Evolutionary conservation across 2,113 vertebrate species (phyloP).

Genomic region (Thunnus maccoyii): DNA sequence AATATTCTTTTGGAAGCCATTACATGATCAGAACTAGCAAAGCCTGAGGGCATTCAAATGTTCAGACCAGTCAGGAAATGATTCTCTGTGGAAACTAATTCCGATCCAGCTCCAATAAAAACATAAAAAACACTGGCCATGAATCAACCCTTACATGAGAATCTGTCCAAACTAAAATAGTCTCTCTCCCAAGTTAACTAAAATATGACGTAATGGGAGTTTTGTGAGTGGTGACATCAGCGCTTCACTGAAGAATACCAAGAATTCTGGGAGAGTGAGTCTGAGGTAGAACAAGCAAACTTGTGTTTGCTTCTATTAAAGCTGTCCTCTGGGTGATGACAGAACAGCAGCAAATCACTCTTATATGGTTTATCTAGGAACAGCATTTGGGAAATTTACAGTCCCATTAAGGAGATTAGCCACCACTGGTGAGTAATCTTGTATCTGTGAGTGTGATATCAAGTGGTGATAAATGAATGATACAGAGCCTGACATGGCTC

Average conservation of each 20-base stretch:
- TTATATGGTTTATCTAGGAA: constrained; percentile 37
- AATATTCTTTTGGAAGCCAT: background rate
- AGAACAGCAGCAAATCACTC: constrained; percentile 28
- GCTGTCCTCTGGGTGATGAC: constrained; percentile 18
- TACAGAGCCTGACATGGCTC: background rate
- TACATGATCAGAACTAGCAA: background rate
- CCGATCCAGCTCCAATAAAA: background rate
- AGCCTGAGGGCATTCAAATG: background rate
- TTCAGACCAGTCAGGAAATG: background rate
- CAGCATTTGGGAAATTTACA: constrained; percentile 27
- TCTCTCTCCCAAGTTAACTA: background rate
- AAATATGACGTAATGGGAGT: constrained; percentile 22
- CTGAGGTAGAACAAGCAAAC: constrained; percentile 24
- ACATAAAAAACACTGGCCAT: background rate
- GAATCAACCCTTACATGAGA: background rate
- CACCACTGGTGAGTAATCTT: constrained; percentile 16
- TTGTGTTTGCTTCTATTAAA: constrained; percentile 33
- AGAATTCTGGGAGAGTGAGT: constrained; percentile 47
- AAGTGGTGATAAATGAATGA: constrained; percentile 49
- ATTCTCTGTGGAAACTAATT: background rate
- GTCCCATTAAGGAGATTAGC: constrained; percentile 27
- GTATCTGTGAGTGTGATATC: constrained; percentile 31
- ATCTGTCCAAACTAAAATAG: background rate
- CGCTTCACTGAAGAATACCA: constrained; percentile 21
- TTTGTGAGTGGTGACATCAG: constrained; percentile 42